phyloP scores from a whole-genome alignment of 2,888 invertebrate species.

The Gymnosoma rotundatum region DNA sequence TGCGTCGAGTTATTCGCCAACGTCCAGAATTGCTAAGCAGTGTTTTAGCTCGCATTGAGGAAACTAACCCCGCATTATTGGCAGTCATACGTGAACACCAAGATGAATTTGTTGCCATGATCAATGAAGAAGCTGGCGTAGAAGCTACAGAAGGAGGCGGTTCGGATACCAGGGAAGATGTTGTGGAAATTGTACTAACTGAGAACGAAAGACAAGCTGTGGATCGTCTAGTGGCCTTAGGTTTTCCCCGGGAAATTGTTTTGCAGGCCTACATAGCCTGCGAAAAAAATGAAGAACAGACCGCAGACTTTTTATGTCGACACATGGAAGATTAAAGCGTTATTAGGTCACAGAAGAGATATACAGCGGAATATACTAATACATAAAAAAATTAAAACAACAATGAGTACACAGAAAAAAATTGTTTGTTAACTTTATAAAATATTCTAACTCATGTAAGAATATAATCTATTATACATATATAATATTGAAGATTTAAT shows the following conservation, averaged over 20 bases:
- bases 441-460: constrained; percentile 66
- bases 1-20: constrained; percentile 94
- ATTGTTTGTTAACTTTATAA: constrained; percentile 41
- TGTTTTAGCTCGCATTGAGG: constrained; percentile 94
- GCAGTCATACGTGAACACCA: constrained; percentile 94
- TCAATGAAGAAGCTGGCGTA: constrained; percentile 69
- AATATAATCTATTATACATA: constrained; percentile 26
- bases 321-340: constrained; percentile 73
- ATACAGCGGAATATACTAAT: background rate
- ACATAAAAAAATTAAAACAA: constrained; percentile 18
- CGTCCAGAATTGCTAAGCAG: constrained; percentile 95
- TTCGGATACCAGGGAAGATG: constrained; percentile 37
- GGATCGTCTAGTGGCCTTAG: constrained; percentile 75
- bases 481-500: constrained; percentile 57
- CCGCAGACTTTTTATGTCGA: constrained; percentile 76
- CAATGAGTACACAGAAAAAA: constrained; percentile 21
- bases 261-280: constrained; percentile 76
- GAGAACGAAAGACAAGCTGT: constrained; percentile 74
- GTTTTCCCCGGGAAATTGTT: constrained; percentile 75
- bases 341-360: background rate
- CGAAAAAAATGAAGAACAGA: constrained; percentile 76
- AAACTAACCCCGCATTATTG: constrained; percentile 95
- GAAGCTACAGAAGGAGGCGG: constrained; percentile 56
- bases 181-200: constrained; percentile 71
- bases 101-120: constrained; percentile 90